phyloP scores from a whole-genome alignment of 1,140 invertebrate species.

The Tyrophagus putrescentiae region DNA sequence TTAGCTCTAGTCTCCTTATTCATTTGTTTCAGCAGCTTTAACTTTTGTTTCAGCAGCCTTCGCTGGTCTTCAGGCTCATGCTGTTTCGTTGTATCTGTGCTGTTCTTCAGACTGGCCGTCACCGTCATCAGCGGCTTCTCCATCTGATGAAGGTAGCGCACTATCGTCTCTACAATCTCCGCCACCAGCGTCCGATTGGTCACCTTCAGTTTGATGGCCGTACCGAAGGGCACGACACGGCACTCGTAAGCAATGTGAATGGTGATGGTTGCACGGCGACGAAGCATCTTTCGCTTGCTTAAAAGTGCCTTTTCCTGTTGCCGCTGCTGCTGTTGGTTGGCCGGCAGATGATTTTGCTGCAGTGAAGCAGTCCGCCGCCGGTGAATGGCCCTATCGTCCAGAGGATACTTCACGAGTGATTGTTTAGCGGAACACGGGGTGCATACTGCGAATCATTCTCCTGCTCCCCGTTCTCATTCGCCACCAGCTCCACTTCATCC shows the following conservation, averaged over 20 bases:
- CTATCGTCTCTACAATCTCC: slow-evolving; percentile 82
- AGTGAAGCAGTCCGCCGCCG: not conserved
- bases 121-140: not conserved
- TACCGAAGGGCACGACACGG: slow-evolving; percentile 63
- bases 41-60: not conserved
- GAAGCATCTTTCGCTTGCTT: not conserved
- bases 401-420: not conserved
- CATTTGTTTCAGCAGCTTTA: not conserved
- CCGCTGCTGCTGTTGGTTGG: not conserved
- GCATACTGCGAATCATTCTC: not conserved
- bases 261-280: not conserved
- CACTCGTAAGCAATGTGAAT: slow-evolving; percentile 70
- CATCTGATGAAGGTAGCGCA: slow-evolving; percentile 47
- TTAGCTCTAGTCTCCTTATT: not conserved
- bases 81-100: not conserved
- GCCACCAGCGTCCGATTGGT: slow-evolving; percentile 72
- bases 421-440: not conserved
- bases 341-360: not conserved
- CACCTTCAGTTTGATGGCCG: slow-evolving; percentile 79
- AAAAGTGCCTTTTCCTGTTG: not conserved
- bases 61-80: not conserved
- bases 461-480: not conserved
- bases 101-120: not conserved
- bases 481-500: not conserved
- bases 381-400: not conserved